Percentiles rank a stretch among this genome's conserved stretches.
Conservation (phyloP, 2,113 vertebrate genomes). For the Pterocles burchelli region DNA sequence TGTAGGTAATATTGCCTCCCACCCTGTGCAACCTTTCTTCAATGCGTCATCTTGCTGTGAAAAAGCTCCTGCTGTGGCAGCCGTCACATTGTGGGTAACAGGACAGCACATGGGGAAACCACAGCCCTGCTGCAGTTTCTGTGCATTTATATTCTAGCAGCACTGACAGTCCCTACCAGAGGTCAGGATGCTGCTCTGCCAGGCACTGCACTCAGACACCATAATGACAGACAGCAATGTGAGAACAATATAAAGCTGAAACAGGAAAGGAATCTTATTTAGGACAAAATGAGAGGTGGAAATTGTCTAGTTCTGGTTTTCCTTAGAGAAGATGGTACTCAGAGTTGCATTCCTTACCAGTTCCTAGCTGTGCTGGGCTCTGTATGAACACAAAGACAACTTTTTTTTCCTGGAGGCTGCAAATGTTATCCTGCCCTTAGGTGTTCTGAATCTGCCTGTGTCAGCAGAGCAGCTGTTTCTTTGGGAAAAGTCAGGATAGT, state of each 20-base stretch:
- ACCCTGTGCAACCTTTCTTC: not conserved
- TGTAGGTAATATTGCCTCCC: not conserved
- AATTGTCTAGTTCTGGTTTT: not conserved
- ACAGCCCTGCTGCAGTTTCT: not conserved
- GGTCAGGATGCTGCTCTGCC: not conserved
- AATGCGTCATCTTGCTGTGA: not conserved
- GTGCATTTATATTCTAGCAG: not conserved
- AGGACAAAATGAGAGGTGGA: not conserved
- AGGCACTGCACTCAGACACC: not conserved
- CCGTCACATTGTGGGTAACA: fast-evolving
- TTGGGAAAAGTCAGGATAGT: no score
- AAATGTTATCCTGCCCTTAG: not conserved
- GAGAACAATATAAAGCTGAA: not conserved
- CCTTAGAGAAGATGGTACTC: not conserved
- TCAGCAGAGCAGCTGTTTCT: not conserved
- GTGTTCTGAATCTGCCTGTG: not conserved
- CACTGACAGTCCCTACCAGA: not conserved
- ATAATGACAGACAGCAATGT: fast-evolving
- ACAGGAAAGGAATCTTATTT: not conserved
- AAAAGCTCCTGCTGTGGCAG: not conserved
- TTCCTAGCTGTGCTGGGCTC: not conserved
- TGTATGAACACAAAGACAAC: fast-evolving
- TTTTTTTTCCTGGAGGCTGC: not conserved
- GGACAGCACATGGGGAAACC: fast-evolving
- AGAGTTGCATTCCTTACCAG: fast-evolving